phyloP scores from a whole-genome alignment of 2,888 invertebrate genomes.

The Lottia scabra region DNA sequence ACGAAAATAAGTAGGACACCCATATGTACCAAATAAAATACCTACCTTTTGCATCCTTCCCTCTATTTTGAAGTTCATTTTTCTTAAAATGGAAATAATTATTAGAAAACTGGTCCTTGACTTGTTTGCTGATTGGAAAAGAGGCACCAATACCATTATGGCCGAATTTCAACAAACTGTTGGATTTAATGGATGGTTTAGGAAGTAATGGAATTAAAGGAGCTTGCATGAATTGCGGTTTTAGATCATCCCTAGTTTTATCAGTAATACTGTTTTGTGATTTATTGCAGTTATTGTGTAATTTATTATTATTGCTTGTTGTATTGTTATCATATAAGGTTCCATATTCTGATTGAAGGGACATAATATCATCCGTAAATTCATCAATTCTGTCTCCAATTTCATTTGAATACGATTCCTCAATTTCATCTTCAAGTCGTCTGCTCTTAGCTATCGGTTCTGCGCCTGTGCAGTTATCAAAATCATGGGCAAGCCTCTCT shows the following conservation, averaged over 20 bases:
- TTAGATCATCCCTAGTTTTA: neutral
- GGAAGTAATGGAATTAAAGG: too few species aligned
- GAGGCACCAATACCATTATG: neutral
- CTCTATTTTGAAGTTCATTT: neutral
- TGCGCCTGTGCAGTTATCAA: neutral
- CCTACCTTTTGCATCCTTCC: neutral
- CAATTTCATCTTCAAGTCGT: neutral
- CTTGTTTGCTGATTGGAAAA: neutral
- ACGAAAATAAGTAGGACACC: too few species aligned
- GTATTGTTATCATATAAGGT: neutral
- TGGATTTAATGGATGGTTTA: too few species aligned
- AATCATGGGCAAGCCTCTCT: neutral
- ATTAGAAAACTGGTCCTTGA: neutral
- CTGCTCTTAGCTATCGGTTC: neutral
- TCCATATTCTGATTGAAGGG: neutral
- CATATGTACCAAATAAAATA: too few species aligned
- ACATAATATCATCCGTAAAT: neutral
- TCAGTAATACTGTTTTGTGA: neutral
- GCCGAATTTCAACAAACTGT: too few species aligned
- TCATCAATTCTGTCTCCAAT: neutral
- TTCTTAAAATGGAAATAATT: conserved; percentile 4
- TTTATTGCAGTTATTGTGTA: neutral
- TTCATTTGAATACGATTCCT: neutral
- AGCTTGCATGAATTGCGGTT: neutral
- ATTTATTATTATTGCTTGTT: neutral